Percentiles rank a stretch among this genome's conserved stretches.
Evolutionary conservation across 2,888 invertebrate species (phyloP).

Genomic region (Ethmia dodecea): DNA sequence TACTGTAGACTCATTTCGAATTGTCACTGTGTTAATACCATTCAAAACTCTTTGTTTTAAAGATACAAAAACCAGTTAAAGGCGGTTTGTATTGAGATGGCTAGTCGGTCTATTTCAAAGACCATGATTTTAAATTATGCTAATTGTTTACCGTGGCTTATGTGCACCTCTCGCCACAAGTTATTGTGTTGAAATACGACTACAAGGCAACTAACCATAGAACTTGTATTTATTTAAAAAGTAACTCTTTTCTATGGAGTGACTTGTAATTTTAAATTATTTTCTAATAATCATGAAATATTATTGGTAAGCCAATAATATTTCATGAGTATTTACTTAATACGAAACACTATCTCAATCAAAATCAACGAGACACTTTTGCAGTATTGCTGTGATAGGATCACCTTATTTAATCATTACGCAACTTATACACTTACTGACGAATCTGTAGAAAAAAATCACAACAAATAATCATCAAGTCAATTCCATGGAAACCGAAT

Average conservation of each 20-base stretch:
- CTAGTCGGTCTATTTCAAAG: conserved; percentile 45
- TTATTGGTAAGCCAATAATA: background rate
- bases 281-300: no score
- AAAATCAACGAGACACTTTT: background rate
- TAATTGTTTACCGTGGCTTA: conserved; percentile 73
- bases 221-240: conserved; percentile 12
- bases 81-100: conserved; percentile 13
- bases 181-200: conserved; percentile 45
- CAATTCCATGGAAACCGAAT: no score
- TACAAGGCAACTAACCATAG: conserved; percentile 38
- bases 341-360: no score
- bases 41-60: conserved; percentile 3
- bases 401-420: background rate
- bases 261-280: background rate
- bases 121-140: conserved; percentile 50
- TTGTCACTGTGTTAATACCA: no score
- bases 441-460: no score
- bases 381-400: background rate
- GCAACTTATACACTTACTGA: background rate
- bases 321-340: no score
- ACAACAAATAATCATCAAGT: no score
- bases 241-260: background rate
- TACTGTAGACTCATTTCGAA: no score
- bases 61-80: conserved; percentile 9
- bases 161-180: conserved; percentile 59